These are phyloP conservation scores for Gymnocypris eckloni DNA, from an alignment of 2,797 vertebrate species.

Conservation along the genomic window DNA sequence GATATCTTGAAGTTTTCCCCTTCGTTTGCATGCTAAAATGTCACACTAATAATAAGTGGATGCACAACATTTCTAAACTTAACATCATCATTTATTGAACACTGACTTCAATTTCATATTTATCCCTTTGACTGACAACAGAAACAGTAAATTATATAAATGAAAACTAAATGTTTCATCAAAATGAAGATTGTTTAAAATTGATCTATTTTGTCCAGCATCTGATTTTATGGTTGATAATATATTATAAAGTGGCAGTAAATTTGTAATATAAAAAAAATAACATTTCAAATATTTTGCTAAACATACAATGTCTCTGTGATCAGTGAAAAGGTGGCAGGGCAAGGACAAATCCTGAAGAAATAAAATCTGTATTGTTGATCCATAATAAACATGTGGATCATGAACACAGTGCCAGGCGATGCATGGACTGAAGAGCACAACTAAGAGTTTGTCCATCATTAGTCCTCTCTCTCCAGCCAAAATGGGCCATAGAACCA, in stretches of 20 bases:
- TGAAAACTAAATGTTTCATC: neutral
- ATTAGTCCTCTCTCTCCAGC: constrained; percentile 8
- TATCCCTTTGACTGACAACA: too few relatives aligned
- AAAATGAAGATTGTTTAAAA: neutral
- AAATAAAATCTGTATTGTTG: neutral
- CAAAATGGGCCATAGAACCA: constrained; percentile 62
- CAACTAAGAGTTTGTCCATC: constrained; percentile 33
- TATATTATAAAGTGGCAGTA: neutral
- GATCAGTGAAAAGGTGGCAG: neutral
- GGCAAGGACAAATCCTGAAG: neutral
- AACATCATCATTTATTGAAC: too few relatives aligned
- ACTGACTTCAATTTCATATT: too few relatives aligned
- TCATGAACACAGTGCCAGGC: neutral
- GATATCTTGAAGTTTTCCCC: too few relatives aligned
- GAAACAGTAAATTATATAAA: too few relatives aligned
- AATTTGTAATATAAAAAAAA: neutral
- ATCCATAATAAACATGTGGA: neutral
- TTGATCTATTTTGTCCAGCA: neutral
- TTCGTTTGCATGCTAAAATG: too few relatives aligned
- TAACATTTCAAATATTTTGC: neutral
- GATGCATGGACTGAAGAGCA: neutral
- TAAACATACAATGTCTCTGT: neutral
- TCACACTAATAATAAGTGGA: too few relatives aligned
- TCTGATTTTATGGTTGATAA: neutral
- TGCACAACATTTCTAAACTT: too few relatives aligned